phyloP scores from a whole-genome alignment of 2,113 vertebrate species.

The Danionella cerebrum region DNA sequence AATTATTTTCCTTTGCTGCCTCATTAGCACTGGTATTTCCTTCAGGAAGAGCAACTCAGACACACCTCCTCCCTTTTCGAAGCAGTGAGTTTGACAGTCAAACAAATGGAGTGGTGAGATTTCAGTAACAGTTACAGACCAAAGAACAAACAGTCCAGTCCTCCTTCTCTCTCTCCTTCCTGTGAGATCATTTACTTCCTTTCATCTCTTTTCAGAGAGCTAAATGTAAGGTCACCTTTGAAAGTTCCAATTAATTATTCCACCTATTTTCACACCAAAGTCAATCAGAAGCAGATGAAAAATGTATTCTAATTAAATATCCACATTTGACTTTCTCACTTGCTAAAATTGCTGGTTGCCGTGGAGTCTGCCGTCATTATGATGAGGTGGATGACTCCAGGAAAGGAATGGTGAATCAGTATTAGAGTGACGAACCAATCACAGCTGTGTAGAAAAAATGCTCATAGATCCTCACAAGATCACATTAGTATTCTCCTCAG shows the following conservation, averaged over 20 bases:
- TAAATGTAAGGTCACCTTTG: not conserved
- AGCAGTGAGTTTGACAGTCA: not conserved
- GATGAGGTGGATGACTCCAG: slow-evolving; percentile 11
- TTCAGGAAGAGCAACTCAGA: not conserved
- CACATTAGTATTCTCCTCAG: slow-evolving; percentile 14
- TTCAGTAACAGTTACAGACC: not conserved
- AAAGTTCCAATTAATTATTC: not conserved
- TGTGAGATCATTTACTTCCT: not conserved
- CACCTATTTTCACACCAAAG: not conserved
- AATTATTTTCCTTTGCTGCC: not conserved
- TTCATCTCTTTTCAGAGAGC: not conserved
- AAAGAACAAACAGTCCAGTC: not conserved
- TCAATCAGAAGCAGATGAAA: not conserved
- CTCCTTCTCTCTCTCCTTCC: not conserved
- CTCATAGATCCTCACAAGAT: not conserved
- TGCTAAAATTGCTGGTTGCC: slow-evolving; percentile 9
- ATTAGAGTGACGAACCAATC: not conserved
- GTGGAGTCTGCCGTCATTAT: slow-evolving; percentile 15
- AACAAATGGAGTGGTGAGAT: not conserved
- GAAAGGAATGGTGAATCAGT: not conserved
- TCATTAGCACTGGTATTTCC: not conserved
- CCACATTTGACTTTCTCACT: not conserved
- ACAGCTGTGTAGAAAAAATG: not conserved
- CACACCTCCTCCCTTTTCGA: not conserved
- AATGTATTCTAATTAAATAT: not conserved